A percentile compares a stretch with the other conserved stretches of the same genome.
Conservation (phyloP, 2,113 vertebrate species). For the Cephalopterus ornatus region DNA sequence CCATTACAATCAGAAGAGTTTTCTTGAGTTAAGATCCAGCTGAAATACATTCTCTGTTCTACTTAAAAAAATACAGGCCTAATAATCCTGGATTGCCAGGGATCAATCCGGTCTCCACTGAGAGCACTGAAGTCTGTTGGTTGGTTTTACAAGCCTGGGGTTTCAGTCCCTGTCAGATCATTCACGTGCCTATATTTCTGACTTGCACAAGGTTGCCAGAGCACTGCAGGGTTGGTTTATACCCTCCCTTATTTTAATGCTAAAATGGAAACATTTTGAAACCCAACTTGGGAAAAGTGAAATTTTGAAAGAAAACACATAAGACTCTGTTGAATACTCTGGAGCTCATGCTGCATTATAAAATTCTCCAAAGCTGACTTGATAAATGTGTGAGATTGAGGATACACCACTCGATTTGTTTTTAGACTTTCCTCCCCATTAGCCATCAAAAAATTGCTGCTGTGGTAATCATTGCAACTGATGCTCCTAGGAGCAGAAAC, state of each 20-base stretch:
- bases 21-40: background rate
- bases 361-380: background rate
- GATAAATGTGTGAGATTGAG: background rate
- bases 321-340: background rate
- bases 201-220: background rate
- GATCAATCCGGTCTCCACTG: background rate
- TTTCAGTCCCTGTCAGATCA: background rate
- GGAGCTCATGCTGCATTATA: fast-evolving
- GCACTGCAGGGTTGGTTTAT: background rate
- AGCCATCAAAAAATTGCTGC: background rate
- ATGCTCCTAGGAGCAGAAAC: background rate
- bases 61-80: background rate
- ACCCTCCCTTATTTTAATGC: background rate
- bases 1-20: background rate
- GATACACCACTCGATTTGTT: background rate
- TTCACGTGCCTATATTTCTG: background rate
- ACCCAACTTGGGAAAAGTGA: background rate
- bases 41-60: background rate
- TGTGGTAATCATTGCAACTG: background rate
- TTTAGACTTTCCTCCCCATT: background rate
- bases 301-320: background rate
- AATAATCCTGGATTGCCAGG: background rate
- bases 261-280: background rate
- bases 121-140: background rate
- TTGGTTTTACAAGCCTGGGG: background rate